Percentiles rank a stretch among this genome's conserved stretches.
These are phyloP conservation scores for Thymallus thymallus DNA, from an alignment of 2,113 vertebrate species.

Conservation along the genomic window DNA sequence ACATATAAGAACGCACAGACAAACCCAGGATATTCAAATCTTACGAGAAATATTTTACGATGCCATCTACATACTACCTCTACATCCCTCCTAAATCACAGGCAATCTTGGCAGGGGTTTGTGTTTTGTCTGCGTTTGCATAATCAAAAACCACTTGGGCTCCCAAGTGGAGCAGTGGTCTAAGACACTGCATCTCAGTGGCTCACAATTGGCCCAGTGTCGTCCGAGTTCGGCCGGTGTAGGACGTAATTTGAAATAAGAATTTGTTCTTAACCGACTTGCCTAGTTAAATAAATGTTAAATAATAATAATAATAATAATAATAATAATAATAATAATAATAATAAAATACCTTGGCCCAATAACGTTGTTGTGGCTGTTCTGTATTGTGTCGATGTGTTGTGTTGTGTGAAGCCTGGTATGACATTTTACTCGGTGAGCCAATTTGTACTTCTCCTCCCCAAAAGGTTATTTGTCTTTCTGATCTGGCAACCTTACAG, in stretches of 20 bases:
- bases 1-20: neutral
- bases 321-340: too few species aligned
- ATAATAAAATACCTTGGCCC: slow-evolving; percentile 17
- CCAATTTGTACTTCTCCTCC: neutral
- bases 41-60: neutral
- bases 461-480: slow-evolving; percentile 33
- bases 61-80: neutral
- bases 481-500: slow-evolving; percentile 23
- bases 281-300: too few species aligned
- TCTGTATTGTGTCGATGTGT: too few species aligned
- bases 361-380: slow-evolving; percentile 15
- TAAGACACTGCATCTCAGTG: too few species aligned
- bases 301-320: too few species aligned
- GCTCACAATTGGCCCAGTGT: too few species aligned
- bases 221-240: too few species aligned
- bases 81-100: neutral
- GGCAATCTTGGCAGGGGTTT: slow-evolving; percentile 2
- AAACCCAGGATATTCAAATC: neutral
- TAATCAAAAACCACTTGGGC: slow-evolving; percentile 24
- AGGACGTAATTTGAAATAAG: too few species aligned
- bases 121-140: neutral
- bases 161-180: too few species aligned
- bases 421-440: slow-evolving; percentile 34
- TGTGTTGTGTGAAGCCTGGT: neutral
- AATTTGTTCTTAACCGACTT: too few species aligned